Evolutionary conservation across 2,888 invertebrate genomes (phyloP), one percentile per base, ranked within the genome.

Genomic region (Xanthorhoe spadicearia): DNA sequence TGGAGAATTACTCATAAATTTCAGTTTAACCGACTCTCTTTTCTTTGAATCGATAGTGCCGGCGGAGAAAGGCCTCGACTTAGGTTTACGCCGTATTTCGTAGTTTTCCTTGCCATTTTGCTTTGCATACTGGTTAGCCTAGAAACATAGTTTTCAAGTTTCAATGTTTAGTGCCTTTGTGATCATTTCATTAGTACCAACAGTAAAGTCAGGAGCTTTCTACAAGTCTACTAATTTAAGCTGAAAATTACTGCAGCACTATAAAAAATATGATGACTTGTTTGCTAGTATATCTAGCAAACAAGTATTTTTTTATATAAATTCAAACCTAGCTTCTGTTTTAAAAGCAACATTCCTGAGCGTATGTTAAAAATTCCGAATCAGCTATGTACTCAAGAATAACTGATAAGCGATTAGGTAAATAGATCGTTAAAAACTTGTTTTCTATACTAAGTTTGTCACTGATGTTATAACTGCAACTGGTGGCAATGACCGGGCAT

Each of bases 381-480:
- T 35, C 49, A 10, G 62, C 57, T 54, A 56, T 60, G 59, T 60
- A 66, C 59, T 53, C 53, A 73, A 67, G 70, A 71, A 68, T 68
- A 62, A 43, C n/a, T 54, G 55, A 61, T 66, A 57, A 69, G 32
- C 56, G 61, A 65, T 74, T 75, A 80, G 82, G 83, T 84, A 84
- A 84, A 83, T 74, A 78, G 76, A 78, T 82, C 81, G 79, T 83
- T 83, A 79, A 81, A 86, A 89, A 85, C 83, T 75, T 85, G 84
- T 88, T 88, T 86, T 83, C 84, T 79, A 84, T 82, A 85, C 81
- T 86, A 79, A 75, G 75, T 86, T 86, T 88, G 86, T 85, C 84
- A 83, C 82, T 83, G 80, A 81, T 81, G 84, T 85, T 85, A 87
- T 92, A 92, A 92, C 92, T 90, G 92, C 92, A 91, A 89, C 81